phyloP scores from a whole-genome alignment of 2,888 invertebrate species.

The Cecidostiba fungosa region DNA sequence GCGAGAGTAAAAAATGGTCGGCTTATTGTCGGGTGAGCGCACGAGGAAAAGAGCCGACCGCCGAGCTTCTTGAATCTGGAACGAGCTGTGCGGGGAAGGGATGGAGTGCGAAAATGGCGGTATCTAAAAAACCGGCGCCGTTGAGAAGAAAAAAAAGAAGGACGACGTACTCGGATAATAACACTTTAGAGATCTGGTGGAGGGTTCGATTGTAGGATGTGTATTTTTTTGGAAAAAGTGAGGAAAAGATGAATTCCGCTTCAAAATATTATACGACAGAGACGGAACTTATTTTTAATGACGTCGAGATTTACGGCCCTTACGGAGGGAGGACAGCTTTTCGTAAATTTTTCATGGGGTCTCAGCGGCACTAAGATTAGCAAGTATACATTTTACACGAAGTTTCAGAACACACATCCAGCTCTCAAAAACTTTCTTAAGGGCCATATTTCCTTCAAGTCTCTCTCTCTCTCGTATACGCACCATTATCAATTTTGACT shows the following conservation, averaged over 20 bases:
- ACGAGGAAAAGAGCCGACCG: constrained; percentile 23
- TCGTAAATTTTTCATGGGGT: neutral
- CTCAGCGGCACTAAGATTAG: neutral
- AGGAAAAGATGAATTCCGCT: neutral
- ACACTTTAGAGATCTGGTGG: constrained; percentile 15
- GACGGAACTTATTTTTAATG: neutral
- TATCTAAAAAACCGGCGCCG: constrained; percentile 17
- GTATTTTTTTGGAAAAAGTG: neutral
- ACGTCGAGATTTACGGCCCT: neutral
- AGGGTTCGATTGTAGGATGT: neutral
- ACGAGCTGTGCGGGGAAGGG: neutral
- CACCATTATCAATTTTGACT: neutral
- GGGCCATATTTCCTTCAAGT: constrained; percentile 17
- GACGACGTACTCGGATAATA: constrained; percentile 8
- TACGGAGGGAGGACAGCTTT: neutral
- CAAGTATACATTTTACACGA: constrained; percentile 15
- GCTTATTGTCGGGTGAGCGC: constrained; percentile 64
- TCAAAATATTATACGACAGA: neutral
- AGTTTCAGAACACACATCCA: neutral
- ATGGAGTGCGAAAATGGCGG: constrained; percentile 3
- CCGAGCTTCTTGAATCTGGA: constrained; percentile 33
- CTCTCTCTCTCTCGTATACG: too few species aligned
- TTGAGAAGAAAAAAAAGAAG: neutral
- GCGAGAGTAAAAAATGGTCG: constrained; percentile 63
- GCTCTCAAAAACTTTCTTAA: neutral